Evolutionary conservation across 2,888 invertebrate genomes (phyloP).

Genomic region (Agrilus cyanescens): DNA sequence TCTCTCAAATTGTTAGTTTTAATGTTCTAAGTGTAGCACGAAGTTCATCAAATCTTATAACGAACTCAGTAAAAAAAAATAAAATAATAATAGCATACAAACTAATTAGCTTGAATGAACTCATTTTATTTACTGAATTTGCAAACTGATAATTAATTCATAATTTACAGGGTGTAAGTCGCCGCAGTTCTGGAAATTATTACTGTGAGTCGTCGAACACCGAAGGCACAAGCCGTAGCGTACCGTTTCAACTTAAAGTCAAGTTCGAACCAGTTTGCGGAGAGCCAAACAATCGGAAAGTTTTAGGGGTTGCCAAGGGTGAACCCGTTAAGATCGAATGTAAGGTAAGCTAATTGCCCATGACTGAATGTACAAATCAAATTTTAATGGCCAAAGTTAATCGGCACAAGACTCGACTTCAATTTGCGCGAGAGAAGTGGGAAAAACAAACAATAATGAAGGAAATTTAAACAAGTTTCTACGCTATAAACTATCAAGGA

Average conservation of each 20-base stretch:
- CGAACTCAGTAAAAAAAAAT: too few species aligned
- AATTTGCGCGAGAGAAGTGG: too few species aligned
- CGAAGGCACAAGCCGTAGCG: constrained; percentile 66
- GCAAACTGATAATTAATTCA: constrained; percentile 21
- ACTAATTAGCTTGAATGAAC: too few species aligned
- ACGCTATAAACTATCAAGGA: too few species aligned
- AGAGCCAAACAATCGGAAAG: constrained; percentile 34
- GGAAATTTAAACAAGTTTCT: too few species aligned
- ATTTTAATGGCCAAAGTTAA: too few species aligned
- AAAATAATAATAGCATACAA: too few species aligned
- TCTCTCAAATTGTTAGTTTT: constrained; percentile 23
- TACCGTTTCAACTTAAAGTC: constrained; percentile 58
- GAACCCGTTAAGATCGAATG: constrained; percentile 42
- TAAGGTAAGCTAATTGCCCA: constrained; percentile 26
- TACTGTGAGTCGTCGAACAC: constrained; percentile 67
- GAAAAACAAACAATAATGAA: too few species aligned
- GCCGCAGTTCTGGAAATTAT: constrained; percentile 60
- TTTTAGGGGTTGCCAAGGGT: constrained; percentile 43
- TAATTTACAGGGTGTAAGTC: constrained; percentile 60
- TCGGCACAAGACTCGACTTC: too few species aligned
- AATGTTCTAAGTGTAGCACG: constrained; percentile 34
- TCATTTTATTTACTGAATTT: too few species aligned
- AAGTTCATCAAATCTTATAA: too few species aligned
- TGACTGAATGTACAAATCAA: too few species aligned
- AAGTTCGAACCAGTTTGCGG: constrained; percentile 51